Evolutionary conservation across 1,140 invertebrate genomes (phyloP), one percentile per base, ranked within the genome.

Genomic region (Homalodisca vitripennis): DNA sequence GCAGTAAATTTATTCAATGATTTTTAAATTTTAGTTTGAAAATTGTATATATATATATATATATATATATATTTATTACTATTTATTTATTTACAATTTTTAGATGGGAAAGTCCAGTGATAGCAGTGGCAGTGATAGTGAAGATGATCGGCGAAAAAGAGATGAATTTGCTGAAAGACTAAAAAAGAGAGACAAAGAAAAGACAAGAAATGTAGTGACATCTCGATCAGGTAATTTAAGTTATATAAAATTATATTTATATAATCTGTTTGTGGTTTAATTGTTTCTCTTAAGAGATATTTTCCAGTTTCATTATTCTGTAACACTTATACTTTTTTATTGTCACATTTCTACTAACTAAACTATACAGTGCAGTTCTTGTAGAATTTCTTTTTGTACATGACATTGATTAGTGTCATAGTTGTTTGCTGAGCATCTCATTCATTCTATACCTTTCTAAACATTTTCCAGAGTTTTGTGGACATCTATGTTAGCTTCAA

Each of bases 111-210:
- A 70, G 20, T 68, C 71, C 34, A 64, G 48, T 60, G 46, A 46
- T 51, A 48, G 41, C 24, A 66, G 64, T 26, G 53, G 41, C 27
- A 73, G 68, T 67, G 74, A 76, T 57, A 77, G 75, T 67, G 76
- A 77, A 0, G 76, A 77, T 24, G 76, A 77, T 69, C 75, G 76
- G 26, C 72, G 68, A 67, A 95, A 98, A 80, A 83, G 97, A 77
- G 97, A 99, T 83, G 95, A 94, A 77, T 98, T 99, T 83, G 89
- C 94, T 0, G 88, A 88, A 73, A 84, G 98, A 71, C 81, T 99
- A 0, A 92, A 91, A 76, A 87, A 91, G 73, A 92, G 92, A 75
- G 97, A 99, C 87, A 93, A 97, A 79, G 88, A 88, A 30, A 94
- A 92, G 77, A 93, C 91, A 0, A 84, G 92, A 64, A 95, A 95